Evolutionary conservation across 2,888 invertebrate species (phyloP).

Genomic region (Nudaria mundana): DNA sequence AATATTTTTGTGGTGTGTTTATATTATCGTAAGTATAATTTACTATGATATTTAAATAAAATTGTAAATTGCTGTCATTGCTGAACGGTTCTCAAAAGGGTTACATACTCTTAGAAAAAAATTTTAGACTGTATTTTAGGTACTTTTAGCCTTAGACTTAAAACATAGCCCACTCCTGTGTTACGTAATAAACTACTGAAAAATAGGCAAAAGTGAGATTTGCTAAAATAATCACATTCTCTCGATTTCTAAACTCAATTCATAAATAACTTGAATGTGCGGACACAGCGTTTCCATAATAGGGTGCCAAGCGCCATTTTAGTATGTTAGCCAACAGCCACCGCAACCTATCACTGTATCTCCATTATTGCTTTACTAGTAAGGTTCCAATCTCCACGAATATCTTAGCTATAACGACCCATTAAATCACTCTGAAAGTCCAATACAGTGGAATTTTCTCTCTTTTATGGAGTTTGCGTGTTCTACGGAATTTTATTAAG

Average conservation of each 20-base stretch:
- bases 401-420: constrained; percentile 13
- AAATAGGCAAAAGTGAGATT: too few species aligned
- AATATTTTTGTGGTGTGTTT: too few species aligned
- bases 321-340: constrained; percentile 9
- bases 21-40: too few species aligned
- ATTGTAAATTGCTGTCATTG: too few species aligned
- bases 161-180: too few species aligned
- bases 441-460: constrained; percentile 14
- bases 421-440: constrained; percentile 15
- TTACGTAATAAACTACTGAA: too few species aligned
- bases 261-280: constrained; percentile 15
- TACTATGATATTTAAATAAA: too few species aligned
- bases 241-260: constrained; percentile 3
- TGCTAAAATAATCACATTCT: constrained; percentile 7
- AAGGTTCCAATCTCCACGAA: constrained; percentile 12
- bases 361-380: constrained; percentile 11
- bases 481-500: constrained; percentile 13
- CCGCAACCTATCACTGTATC: constrained; percentile 11
- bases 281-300: constrained; percentile 9
- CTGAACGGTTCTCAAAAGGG: too few species aligned
- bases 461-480: constrained; percentile 16
- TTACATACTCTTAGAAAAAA: too few species aligned
- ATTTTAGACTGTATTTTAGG: too few species aligned
- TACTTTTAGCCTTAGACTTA: too few species aligned
- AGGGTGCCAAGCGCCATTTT: constrained; percentile 10